phyloP scores from a whole-genome alignment of 2,888 invertebrate genomes.

The Petrolisthes manimaculis region DNA sequence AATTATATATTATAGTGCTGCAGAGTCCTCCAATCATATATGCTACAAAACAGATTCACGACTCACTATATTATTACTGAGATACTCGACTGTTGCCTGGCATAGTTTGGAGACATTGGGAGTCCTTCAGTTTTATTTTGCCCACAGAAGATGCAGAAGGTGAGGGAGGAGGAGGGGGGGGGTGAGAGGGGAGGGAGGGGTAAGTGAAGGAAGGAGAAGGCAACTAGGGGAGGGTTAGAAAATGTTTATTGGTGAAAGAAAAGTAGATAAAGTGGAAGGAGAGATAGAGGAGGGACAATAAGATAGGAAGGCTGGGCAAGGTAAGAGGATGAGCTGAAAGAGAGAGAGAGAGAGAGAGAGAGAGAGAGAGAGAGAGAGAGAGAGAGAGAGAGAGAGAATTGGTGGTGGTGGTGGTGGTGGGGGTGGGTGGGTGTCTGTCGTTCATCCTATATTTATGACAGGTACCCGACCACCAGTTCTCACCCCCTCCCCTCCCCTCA shows the following conservation, averaged over 20 bases:
- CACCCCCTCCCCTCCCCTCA: constrained; percentile 10
- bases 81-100: no score
- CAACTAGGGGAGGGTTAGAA: neutral
- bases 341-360: constrained; percentile 2
- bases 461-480: neutral
- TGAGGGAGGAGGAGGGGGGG: neutral
- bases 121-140: no score
- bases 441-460: constrained; percentile 27
- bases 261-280: neutral
- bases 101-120: no score
- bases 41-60: no score
- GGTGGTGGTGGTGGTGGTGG: neutral
- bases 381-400: neutral
- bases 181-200: neutral
- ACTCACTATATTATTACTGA: no score
- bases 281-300: neutral
- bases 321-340: neutral
- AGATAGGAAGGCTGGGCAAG: neutral
- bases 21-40: no score
- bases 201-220: neutral
- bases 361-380: neutral
- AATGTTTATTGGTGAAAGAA: no score
- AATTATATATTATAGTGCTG: no score
- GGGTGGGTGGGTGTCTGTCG: neutral
- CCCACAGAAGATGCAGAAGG: neutral